phyloP scores from a whole-genome alignment of 2,797 vertebrate species.

The Limosa lapponica region DNA sequence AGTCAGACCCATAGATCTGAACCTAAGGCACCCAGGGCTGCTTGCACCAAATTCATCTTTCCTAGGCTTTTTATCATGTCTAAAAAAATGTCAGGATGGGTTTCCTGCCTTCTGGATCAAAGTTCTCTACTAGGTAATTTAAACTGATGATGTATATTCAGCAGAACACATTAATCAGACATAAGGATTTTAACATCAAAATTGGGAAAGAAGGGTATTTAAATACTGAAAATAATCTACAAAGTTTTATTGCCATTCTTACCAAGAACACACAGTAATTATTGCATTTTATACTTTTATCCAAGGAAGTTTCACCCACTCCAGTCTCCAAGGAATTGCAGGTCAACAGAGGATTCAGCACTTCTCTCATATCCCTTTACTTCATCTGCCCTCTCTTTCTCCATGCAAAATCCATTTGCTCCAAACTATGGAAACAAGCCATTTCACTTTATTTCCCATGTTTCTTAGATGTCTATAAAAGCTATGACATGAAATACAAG shows the following conservation, averaged over 20 bases:
- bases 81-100: not conserved
- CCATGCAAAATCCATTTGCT: not conserved
- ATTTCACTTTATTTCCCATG: not conserved
- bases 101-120: slow-evolving; percentile 19
- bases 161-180: not conserved
- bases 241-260: not conserved
- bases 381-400: not conserved
- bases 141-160: slow-evolving; percentile 13
- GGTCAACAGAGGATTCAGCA: not conserved
- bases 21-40: not conserved
- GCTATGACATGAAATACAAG: not conserved
- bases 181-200: slow-evolving; percentile 4
- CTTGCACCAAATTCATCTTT: not conserved
- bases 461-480: not conserved
- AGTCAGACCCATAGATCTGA: not conserved
- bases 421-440: not conserved
- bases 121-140: slow-evolving; percentile 5
- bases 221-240: slow-evolving; percentile 6
- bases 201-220: slow-evolving; percentile 3
- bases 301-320: not conserved
- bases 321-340: not conserved
- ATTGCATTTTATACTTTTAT: not conserved
- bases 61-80: not conserved
- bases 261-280: not conserved
- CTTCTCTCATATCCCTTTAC: not conserved